Conservation (phyloP, 1,140 invertebrate species). For the Zophobas morio region DNA sequence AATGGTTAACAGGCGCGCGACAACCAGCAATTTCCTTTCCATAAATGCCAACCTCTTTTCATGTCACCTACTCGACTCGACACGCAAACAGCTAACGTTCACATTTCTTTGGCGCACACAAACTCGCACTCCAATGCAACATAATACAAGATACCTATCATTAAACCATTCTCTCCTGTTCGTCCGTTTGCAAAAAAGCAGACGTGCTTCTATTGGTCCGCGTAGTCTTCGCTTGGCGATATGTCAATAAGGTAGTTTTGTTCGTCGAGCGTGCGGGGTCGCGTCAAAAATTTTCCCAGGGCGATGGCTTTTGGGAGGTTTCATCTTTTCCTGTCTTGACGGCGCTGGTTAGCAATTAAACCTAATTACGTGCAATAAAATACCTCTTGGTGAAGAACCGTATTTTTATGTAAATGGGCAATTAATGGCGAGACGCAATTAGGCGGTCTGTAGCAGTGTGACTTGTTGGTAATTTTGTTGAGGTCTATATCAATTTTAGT, state of each 20-base stretch:
- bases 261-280: too few species aligned
- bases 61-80: conserved; percentile 55
- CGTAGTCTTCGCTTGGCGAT: background rate
- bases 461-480: conserved; percentile 32
- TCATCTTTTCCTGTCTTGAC: background rate
- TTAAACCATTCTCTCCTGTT: conserved; percentile 31
- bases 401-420: conserved; percentile 23
- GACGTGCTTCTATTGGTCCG: conserved; percentile 15
- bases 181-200: conserved; percentile 5
- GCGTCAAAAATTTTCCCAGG: background rate
- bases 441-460: conserved; percentile 10
- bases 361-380: conserved; percentile 10
- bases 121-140: conserved; percentile 37
- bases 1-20: conserved; percentile 54
- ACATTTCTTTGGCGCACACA: conserved; percentile 42
- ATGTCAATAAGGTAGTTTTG: too few species aligned
- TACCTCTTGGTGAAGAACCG: background rate
- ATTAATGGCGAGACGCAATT: conserved; percentile 23
- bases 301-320: background rate
- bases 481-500: conserved; percentile 52
- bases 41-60: conserved; percentile 58
- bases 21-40: conserved; percentile 56
- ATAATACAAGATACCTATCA: conserved; percentile 33
- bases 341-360: conserved; percentile 1
- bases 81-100: conserved; percentile 47